Conservation (phyloP, 2,797 vertebrate genomes). For the Limnodromus scolopaceus region DNA sequence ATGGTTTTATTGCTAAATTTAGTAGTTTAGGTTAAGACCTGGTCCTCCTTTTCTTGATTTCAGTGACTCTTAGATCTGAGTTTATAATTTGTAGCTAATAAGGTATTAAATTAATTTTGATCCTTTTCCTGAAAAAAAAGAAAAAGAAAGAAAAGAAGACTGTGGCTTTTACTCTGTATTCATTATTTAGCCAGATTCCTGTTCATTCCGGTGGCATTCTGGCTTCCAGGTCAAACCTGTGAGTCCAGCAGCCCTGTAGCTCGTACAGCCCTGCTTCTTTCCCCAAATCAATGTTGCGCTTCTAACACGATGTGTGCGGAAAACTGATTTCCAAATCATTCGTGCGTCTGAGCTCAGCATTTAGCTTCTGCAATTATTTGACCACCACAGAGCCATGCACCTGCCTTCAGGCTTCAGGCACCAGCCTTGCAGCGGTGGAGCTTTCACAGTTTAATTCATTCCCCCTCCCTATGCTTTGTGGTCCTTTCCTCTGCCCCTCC, state of each 20-base stretch:
- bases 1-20: neutral
- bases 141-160: neutral
- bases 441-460: neutral
- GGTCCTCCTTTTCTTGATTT: neutral
- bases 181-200: neutral
- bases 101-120: neutral
- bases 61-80: neutral
- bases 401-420: neutral
- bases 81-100: neutral
- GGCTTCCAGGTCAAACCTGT: neutral
- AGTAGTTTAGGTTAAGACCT: neutral
- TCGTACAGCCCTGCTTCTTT: neutral
- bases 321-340: neutral
- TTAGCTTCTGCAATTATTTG: neutral
- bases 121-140: neutral
- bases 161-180: neutral
- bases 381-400: neutral
- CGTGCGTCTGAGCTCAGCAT: neutral
- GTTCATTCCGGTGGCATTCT: neutral
- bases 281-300: neutral
- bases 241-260: neutral
- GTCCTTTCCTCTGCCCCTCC: neutral
- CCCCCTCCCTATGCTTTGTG: neutral
- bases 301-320: neutral
- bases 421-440: neutral